A percentile compares a stretch with the other conserved stretches of the same genome.
Conservation (phyloP, 2,888 invertebrate genomes). For the Cecidostiba fungosa region DNA sequence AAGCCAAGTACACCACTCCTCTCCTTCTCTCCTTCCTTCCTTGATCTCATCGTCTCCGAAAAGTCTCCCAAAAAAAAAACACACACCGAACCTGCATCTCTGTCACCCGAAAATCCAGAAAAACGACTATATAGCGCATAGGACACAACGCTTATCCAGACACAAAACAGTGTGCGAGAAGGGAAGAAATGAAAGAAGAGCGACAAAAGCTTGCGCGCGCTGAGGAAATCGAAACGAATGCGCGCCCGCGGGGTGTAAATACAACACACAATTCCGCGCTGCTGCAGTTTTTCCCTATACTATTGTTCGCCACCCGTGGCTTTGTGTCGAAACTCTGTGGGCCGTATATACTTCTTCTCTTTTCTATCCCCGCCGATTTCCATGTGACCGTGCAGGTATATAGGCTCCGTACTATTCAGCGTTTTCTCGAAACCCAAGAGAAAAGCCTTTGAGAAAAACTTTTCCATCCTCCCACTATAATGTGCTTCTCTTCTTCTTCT, state of each 20-base stretch:
- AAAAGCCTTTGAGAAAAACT: conserved; percentile 12
- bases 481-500: conserved; percentile 6
- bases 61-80: neutral
- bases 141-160: neutral
- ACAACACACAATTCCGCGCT: neutral
- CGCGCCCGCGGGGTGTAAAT: conserved; percentile 2
- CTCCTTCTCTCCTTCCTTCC: no score
- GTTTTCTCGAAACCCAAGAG: conserved; percentile 20
- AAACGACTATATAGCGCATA: neutral
- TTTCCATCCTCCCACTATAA: conserved; percentile 21
- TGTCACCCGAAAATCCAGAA: neutral
- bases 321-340: conserved; percentile 60
- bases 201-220: conserved; percentile 59
- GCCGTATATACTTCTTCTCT: conserved; percentile 19
- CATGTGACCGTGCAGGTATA: neutral
- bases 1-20: neutral
- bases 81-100: neutral
- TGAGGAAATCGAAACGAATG: conserved; percentile 60
- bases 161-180: neutral
- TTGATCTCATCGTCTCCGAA: neutral
- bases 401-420: neutral
- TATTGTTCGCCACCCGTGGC: conserved; percentile 60
- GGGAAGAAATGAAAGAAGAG: neutral
- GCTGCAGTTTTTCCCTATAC: neutral
- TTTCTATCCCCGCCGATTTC: neutral